Conservation (phyloP, 2,113 vertebrate genomes). For the Platichthys flesus region DNA sequence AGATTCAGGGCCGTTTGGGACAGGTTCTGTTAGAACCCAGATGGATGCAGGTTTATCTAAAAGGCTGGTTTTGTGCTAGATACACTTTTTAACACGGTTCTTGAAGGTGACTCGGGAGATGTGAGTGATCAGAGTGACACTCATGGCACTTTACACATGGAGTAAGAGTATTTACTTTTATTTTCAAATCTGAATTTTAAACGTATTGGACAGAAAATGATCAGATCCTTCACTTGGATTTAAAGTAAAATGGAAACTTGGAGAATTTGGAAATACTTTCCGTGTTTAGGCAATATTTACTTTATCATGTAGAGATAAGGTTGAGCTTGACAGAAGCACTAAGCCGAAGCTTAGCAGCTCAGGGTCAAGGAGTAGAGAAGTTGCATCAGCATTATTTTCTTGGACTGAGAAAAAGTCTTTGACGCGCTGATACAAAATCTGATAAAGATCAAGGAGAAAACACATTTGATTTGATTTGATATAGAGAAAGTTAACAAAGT, state of each 20-base stretch:
- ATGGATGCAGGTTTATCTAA: slow-evolving; percentile 2
- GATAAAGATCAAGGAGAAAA: no score
- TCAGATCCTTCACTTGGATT: background rate
- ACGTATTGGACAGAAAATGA: no score
- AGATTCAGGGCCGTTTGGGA: slow-evolving; percentile 1
- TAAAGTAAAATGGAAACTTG: background rate
- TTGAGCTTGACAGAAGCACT: background rate
- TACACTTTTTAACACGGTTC: no score
- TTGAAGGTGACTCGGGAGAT: no score
- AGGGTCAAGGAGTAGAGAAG: background rate
- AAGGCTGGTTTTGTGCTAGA: no score
- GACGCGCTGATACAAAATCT: no score
- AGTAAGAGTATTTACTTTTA: no score
- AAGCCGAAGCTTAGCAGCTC: background rate
- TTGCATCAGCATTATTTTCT: background rate
- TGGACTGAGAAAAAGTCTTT: background rate
- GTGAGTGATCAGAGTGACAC: no score
- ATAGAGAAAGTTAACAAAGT: no score
- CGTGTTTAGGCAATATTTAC: background rate
- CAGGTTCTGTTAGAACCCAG: background rate
- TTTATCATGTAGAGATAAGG: background rate
- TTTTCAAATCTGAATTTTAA: no score
- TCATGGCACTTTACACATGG: no score
- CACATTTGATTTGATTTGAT: no score
- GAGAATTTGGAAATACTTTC: background rate